Evolutionary conservation across 1,140 invertebrate genomes (phyloP).

Genomic region (Aphelinus certus): DNA sequence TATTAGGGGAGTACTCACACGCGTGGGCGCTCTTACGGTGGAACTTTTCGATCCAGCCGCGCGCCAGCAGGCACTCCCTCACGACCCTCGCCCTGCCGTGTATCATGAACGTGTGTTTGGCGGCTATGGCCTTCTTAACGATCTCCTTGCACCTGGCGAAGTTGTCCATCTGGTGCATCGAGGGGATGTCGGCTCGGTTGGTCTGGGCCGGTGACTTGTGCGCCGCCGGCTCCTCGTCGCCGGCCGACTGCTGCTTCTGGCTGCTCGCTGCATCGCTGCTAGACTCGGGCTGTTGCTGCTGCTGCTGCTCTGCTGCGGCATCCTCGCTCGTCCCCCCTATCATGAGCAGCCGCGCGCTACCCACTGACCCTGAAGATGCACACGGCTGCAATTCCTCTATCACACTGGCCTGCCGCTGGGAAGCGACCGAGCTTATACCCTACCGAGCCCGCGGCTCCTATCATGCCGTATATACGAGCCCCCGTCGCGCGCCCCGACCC

Average conservation of each 20-base stretch:
- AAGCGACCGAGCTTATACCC: not conserved
- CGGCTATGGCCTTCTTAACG: constrained; percentile 56
- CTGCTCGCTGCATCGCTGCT: too few species aligned
- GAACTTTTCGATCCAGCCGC: constrained; percentile 62
- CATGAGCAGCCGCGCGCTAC: not conserved
- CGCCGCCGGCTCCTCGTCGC: not conserved
- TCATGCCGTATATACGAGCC: too few species aligned
- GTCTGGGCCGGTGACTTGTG: not conserved
- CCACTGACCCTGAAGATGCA: not conserved
- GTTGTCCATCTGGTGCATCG: constrained; percentile 42
- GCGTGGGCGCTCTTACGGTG: constrained; percentile 47
- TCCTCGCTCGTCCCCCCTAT: not conserved
- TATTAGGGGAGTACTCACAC: not conserved
- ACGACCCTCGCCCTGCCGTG: constrained; percentile 59
- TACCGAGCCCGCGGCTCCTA: not conserved
- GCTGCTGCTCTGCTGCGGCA: not conserved
- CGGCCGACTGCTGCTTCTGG: too few species aligned
- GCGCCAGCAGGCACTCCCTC: constrained; percentile 57
- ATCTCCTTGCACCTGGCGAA: constrained; percentile 56
- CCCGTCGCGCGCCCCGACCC: not conserved
- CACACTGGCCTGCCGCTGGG: not conserved
- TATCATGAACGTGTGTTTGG: constrained; percentile 61
- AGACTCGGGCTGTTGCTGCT: not conserved
- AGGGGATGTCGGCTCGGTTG: not conserved
- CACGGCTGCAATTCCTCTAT: not conserved